phyloP scores from a whole-genome alignment of 2,888 invertebrate species.

The Parnassius smintheus region DNA sequence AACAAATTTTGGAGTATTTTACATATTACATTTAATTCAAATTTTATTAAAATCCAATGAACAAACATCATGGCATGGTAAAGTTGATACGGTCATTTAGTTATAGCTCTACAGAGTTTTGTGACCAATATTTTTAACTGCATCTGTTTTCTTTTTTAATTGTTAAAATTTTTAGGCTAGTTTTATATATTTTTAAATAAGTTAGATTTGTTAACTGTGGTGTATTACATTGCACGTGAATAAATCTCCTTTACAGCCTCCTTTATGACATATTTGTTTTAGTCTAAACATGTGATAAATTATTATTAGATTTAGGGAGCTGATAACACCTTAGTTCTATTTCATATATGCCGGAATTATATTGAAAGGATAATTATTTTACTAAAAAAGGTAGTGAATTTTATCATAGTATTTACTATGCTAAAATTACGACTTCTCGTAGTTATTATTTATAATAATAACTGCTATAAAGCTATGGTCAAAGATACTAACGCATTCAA shows the following conservation, averaged over 20 bases:
- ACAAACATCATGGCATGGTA: conserved; percentile 78
- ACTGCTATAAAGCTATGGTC: no score
- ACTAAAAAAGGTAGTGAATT: not conserved
- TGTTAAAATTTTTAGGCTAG: conserved; percentile 82
- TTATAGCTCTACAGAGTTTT: conserved; percentile 79
- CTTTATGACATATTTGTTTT: conserved; percentile 62
- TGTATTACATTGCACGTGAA: conserved; percentile 77
- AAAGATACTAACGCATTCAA: no score
- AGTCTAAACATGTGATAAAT: conserved; percentile 78
- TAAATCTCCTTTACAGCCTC: conserved; percentile 74
- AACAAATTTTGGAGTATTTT: conserved; percentile 78
- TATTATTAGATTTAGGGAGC: conserved; percentile 56
- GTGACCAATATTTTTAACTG: conserved; percentile 76
- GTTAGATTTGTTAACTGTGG: conserved; percentile 81
- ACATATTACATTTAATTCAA: conserved; percentile 67
- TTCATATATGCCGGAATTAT: conserved; percentile 16
- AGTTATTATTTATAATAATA: no score
- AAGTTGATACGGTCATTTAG: conserved; percentile 72
- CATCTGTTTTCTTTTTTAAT: conserved; percentile 70
- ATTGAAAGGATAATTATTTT: conserved; percentile 25
- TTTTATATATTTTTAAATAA: conserved; percentile 76
- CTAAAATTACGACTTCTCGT: no score
- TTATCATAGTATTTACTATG: no score
- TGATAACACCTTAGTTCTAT: conserved; percentile 38
- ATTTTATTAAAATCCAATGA: conserved; percentile 64